Evolutionary conservation across 2,888 invertebrate species (phyloP), one percentile per base, ranked within the genome.

Genomic region (Trachelus troglodyta): DNA sequence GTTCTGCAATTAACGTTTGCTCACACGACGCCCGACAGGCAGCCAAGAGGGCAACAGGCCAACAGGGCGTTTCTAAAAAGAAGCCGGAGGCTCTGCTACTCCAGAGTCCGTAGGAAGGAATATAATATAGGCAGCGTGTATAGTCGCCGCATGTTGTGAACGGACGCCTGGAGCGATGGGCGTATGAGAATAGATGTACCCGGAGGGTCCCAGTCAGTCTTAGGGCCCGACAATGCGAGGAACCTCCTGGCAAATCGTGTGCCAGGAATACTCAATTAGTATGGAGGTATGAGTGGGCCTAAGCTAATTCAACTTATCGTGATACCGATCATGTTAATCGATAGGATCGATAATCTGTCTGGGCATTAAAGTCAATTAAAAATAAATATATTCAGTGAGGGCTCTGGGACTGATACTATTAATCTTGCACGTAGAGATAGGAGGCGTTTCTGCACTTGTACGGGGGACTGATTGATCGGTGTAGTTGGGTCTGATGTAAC

Each of bases 131-230:
- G 56, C 56, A 23, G 23, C 9, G 56, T 56, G 23, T 56, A 56
- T 9, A 56, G 56, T 23, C 56, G 23, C 23, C 23, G 56, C 23
- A 56, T 56, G 23, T 56, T 56, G 56, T 56, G 73, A 76, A 15
- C 40, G n/a, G 73, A 73, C 56, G 76, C 76, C 73, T 73, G 40
- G 73, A 76, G 76, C 76, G 6, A 76, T 68, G 76, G 73, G 76
- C 73, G 76, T 71, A 56, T 56, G 73, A 71, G 73, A 76, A 76
- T 68, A 76, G 76, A 56, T 69, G 31, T 37, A 73, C 40, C 73
- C 76, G 76, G 40, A 68, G 71, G 71, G 37, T 73, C 34, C 23
- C 69, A 23, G 35, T 71, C 76, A 12, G 34, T 56, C 34, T 69
- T 34, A 73, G 30, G 56, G 56, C 56, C 33, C 34, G 74, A 69